These are phyloP conservation scores for Venustoraphidia nigricollis DNA, from an alignment of 2,888 invertebrate genomes.

Conservation along the genomic window DNA sequence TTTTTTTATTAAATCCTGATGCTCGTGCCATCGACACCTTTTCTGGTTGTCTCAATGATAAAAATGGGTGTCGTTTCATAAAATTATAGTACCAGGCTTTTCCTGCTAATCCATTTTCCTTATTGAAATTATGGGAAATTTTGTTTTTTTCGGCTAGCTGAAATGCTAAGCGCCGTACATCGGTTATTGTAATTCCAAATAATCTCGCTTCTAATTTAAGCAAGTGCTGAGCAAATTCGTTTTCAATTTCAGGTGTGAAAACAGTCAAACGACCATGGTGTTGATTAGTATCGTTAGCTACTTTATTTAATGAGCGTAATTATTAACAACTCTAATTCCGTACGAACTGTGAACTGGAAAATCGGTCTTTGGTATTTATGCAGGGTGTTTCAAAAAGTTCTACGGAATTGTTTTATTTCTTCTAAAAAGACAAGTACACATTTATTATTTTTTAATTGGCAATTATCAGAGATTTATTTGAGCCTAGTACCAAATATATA, in stretches of 20 bases:
- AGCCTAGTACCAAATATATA: too few species aligned
- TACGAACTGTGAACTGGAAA: too few species aligned
- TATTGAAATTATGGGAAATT: conserved; percentile 7
- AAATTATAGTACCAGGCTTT: conserved; percentile 8
- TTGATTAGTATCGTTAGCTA: conserved; percentile 9
- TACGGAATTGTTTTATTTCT: too few species aligned
- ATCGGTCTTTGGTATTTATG: too few species aligned
- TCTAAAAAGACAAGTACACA: too few species aligned
- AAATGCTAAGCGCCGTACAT: conserved; percentile 8
- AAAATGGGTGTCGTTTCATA: conserved; percentile 10
- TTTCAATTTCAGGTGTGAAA: conserved; percentile 9
- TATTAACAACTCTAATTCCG: too few species aligned
- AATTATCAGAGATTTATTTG: too few species aligned
- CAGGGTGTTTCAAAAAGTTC: too few species aligned
- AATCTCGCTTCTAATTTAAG: conserved; percentile 9
- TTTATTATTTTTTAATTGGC: too few species aligned
- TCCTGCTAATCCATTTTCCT: conserved; percentile 7
- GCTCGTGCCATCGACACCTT: conserved; percentile 10
- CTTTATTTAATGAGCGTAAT: conserved; percentile 9
- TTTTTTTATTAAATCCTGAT: conserved; percentile 11
- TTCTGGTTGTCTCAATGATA: conserved; percentile 12
- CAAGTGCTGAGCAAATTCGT: conserved; percentile 10
- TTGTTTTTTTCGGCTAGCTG: conserved; percentile 9
- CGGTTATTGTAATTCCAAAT: conserved; percentile 9
- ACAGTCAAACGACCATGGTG: conserved; percentile 4